Base-by-base conservation (phyloP, 2,113 vertebrate genomes). In the Donacobius atricapilla region DNA sequence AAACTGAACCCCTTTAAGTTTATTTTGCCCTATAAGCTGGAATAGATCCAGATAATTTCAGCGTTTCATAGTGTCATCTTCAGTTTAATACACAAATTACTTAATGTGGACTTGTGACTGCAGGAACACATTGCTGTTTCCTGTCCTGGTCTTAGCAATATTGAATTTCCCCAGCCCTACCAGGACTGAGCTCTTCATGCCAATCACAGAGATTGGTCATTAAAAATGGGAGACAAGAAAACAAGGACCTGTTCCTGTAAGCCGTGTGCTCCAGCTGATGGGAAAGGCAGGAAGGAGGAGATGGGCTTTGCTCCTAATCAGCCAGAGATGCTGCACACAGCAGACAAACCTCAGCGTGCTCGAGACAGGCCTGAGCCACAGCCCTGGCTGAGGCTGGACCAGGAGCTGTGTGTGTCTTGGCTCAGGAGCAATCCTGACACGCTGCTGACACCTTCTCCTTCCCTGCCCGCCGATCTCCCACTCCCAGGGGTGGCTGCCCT, bases 71-170 rank as follows among this genome's bases (percentile, higher is more conserved):
- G 80, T 84, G 83, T 94, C 91, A 92, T 94, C 83, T 89, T 92
- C 91, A 92, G 89, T 94, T 89, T 76, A 91, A 85, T 56, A 57
- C 76, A 63, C 81, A 96, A 96, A 96, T 97, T 87, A 75, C 73
- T 95, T 95, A 93, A 97, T 95, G 91, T 51, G 77, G 86, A 81
- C 56, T 71, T 96, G 96, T 76, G 89, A 76, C 89, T 89, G 83
- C 94, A 96, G 89, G 89, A 90, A 42, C 87, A 91, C 61, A n/a
- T 39, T 57, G 57, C 89, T 89, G 91, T 89, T 97, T 97, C 96
- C 96, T 97, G 96, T 87, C 91, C 96, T 97, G 96, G 94, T 94
- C 85, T 96, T 22, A 64, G 48, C 95, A 96, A 97, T 96, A 97
- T 97, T 95, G 87, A 96, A 97, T 97, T 96, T 97, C 69, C 77